phyloP scores from a whole-genome alignment of 2,888 invertebrate species.

The Schrankia costaestrigalis region DNA sequence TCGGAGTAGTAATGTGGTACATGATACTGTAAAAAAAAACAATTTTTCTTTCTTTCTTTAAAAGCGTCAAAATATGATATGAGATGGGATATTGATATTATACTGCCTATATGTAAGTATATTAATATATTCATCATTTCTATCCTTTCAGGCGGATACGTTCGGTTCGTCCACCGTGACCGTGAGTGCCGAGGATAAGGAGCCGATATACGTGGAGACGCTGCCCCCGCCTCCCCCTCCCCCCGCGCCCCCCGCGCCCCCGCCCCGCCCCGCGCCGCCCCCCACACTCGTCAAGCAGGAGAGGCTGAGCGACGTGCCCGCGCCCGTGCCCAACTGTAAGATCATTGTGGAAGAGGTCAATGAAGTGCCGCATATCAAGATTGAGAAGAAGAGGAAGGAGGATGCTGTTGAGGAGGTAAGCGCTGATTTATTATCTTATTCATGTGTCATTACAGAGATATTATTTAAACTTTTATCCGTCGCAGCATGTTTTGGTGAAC shows the following conservation, averaged over 20 bases:
- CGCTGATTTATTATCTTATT: neutral
- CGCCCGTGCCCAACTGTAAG: slow-evolving; percentile 40
- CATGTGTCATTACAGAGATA: neutral
- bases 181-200: slow-evolving; percentile 42
- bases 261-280: slow-evolving; percentile 9
- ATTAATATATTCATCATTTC: neutral
- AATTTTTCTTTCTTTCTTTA: too few relatives aligned
- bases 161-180: slow-evolving; percentile 56
- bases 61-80: too few relatives aligned
- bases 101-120: neutral
- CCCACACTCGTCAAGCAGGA: slow-evolving; percentile 16
- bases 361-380: slow-evolving; percentile 36
- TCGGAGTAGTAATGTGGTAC: too few relatives aligned
- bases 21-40: too few relatives aligned
- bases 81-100: too few relatives aligned
- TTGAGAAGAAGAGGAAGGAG: slow-evolving; percentile 36
- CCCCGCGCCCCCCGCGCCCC: slow-evolving; percentile 14
- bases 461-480: too few relatives aligned
- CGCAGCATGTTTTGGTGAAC: too few relatives aligned
- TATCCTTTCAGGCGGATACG: slow-evolving; percentile 35
- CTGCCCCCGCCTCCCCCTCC: slow-evolving; percentile 22
- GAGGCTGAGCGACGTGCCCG: slow-evolving; percentile 14
- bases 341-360: slow-evolving; percentile 60
- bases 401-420: slow-evolving; percentile 49
- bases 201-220: slow-evolving; percentile 46